These are phyloP conservation scores for Menidia menidia DNA, from an alignment of 2,797 vertebrate species.

Conservation along the genomic window DNA sequence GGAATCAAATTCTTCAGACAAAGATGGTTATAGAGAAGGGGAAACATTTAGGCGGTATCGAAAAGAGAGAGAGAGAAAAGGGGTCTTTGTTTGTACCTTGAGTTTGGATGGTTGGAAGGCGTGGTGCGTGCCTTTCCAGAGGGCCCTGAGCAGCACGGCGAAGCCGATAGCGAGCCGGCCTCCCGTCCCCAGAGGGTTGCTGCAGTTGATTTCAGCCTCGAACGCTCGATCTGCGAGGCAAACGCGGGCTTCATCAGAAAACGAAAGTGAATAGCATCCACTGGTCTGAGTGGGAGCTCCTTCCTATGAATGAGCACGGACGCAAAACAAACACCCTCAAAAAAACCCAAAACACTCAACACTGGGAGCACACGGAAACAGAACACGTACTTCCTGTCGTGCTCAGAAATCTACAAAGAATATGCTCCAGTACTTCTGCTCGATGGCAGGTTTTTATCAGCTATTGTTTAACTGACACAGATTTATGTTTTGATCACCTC, in stretches of 20 bases:
- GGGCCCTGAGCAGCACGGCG: constrained; percentile 91
- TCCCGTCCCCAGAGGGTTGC: constrained; percentile 94
- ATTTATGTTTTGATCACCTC: neutral
- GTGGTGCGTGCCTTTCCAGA: constrained; percentile 98
- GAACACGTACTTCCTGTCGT: too few species aligned
- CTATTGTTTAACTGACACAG: neutral
- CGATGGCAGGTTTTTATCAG: neutral
- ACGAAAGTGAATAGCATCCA: neutral
- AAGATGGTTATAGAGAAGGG: neutral
- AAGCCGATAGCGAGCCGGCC: constrained; percentile 95
- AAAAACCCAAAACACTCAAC: too few species aligned
- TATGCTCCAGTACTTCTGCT: too few species aligned
- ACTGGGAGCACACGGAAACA: too few species aligned
- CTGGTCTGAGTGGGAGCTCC: neutral
- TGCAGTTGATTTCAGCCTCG: constrained; percentile 97
- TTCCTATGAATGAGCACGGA: neutral
- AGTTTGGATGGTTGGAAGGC: constrained; percentile 98
- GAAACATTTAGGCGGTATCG: neutral
- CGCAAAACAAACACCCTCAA: neutral
- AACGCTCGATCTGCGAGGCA: constrained; percentile 89
- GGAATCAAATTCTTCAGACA: neutral
- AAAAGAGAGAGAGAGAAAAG: neutral
- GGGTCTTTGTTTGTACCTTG: constrained; percentile 83
- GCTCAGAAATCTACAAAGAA: too few species aligned
- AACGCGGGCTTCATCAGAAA: neutral